Base-by-base conservation (phyloP, 2,113 vertebrate species). In the Callithrix jacchus region DNA sequence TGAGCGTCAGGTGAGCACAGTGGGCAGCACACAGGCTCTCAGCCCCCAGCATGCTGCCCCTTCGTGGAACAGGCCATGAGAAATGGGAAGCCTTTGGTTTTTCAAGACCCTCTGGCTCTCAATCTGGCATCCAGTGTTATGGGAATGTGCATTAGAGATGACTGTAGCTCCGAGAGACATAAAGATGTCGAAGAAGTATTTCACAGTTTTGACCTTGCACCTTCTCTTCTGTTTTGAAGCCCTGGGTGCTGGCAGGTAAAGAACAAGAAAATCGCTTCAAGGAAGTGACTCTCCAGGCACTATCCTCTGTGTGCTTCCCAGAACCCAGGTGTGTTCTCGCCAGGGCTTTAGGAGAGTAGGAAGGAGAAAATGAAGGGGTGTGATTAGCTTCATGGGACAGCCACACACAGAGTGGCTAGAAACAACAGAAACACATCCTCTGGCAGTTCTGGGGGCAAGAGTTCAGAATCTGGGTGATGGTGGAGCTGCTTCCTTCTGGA, bases 241-340 rank as follows among this genome's bases (percentile, higher is more conserved):
- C 35, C 40, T 47, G 23, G 42, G n/a, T 8, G 2, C 25, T 8
- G 6, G 40, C 37, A 66, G 32, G 12, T 3, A 3, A n/a, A 32
- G 37, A 45, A 21, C 2, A 54, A 17, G 18, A 21, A 42, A 12
- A 21, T 30, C 37, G 47, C 56, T 56, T 73, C 47, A 25, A 56
- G 76, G 74, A 54, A 40, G 25, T 40, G 52, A 23, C 0, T 54
- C 74, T 45, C 81, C 6, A 25, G 81, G 13, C 18, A 23, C 6
- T 8, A n/a, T 18, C 5, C 9, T 35, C 16, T 10, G 12, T 2
- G 20, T 1, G 8, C 2, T 42, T 42, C 45, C 21, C 32, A 58
- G 71, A n/a, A 32, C 66, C 8, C 49, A 35, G 0, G 8, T 27
- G 20, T 35, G 6, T 32, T 27, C 42, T 66, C 18, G 11, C 8